Base-by-base conservation (phyloP, 1,140 invertebrate genomes). In the Stenopsyche tienmushanensis region DNA sequence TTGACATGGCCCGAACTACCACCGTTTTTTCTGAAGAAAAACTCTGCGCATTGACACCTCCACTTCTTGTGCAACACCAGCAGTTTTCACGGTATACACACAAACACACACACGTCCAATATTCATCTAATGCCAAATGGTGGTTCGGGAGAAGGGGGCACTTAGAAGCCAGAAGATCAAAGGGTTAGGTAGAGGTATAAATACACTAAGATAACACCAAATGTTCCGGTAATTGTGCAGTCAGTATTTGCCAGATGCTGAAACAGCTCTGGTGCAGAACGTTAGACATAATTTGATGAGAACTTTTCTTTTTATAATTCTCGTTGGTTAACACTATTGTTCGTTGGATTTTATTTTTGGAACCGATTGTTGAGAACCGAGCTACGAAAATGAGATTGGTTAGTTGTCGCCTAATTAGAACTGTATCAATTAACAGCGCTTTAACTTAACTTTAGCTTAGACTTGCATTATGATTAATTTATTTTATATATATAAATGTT, bases 161-260 rank as follows among this genome's bases (percentile, higher is more conserved):
- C 47, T 25, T 53, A 60, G 50, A 58, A 44, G 62, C 18, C 66
- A 26, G 55, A 41, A 64, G 67, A 64, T 64, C 64, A 66, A 65
- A 69, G 67, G 67, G 67, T 69, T 69, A 65, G 44, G 20, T 60
- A 24, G 53, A 34, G 42, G 64, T 69, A 69, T 69, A 69, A 69
- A 69, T 69, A 65, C 67, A 65, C 53, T 62, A 21, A 69, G 67
- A 64, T 66, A 69, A 63, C 29, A 64, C 64, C 5, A 57, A 69
- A 59, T 66, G 64, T 60, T 60, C 53, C 20, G 50, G 53, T 66
- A 69, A 69, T 62, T 66, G 59, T 52, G 44, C 67, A 65, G 39
- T 66, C 64, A 69, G 64, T 69, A 65, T 44, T 64, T 54, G 50
- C 21, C 49, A 42, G 59, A 39, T 69, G 64, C 54, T 64, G 58